Evolutionary conservation across 2,888 invertebrate genomes (phyloP).

Genomic region (Drosophila nr. perissopoda): DNA sequence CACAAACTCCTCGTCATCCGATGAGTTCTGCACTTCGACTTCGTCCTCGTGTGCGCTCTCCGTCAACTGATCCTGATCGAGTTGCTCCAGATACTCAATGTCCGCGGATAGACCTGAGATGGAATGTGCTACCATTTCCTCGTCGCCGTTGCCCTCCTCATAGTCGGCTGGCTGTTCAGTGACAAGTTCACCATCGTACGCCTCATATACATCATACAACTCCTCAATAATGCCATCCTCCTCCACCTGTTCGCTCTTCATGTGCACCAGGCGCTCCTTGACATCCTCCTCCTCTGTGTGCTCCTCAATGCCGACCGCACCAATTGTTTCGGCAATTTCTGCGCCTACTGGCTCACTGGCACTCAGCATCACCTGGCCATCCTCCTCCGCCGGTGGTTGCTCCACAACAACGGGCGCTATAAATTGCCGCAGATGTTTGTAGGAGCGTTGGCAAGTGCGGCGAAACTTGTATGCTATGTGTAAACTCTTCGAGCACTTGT

Average conservation of each 20-base stretch:
- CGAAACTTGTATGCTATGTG: conserved; percentile 79
- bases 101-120: conserved; percentile 70
- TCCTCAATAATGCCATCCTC: conserved; percentile 79
- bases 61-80: conserved; percentile 71
- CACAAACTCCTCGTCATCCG: conserved; percentile 77
- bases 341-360: conserved; percentile 11
- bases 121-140: conserved; percentile 60
- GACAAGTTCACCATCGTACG: conserved; percentile 74
- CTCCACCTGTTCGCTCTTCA: conserved; percentile 74
- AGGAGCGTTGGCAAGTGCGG: conserved; percentile 77
- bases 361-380: conserved; percentile 26
- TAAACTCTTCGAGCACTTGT: conserved; percentile 73
- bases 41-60: conserved; percentile 76
- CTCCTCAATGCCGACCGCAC: conserved; percentile 14
- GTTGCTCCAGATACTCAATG: conserved; percentile 77
- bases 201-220: conserved; percentile 77
- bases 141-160: conserved; percentile 67
- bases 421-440: conserved; percentile 81
- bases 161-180: conserved; percentile 53
- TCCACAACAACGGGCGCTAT: conserved; percentile 82
- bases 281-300: conserved; percentile 35
- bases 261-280: conserved; percentile 57
- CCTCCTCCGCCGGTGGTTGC: conserved; percentile 38
- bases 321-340: conserved; percentile 45
- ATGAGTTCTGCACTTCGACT: conserved; percentile 48